These are phyloP conservation scores for Sympetrum striolatum DNA, from an alignment of 2,888 invertebrate species.

Conservation along the genomic window DNA sequence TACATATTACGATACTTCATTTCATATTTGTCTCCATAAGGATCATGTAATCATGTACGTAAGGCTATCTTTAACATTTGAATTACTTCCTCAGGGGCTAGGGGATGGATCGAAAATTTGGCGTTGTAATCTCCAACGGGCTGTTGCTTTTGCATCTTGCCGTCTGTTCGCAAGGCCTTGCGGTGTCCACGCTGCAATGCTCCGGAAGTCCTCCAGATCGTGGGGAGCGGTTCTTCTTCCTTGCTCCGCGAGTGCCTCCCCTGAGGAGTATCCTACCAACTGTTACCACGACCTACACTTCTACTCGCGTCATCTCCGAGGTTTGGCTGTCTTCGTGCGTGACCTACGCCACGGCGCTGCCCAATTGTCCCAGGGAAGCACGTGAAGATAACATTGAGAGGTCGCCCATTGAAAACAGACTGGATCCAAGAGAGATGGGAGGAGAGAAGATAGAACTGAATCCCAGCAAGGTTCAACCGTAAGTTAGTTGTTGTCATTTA, in stretches of 20 bases:
- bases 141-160: not conserved
- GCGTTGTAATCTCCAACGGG: not conserved
- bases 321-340: constrained; percentile 8
- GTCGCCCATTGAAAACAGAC: not conserved
- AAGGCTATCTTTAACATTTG: too few relatives aligned
- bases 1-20: too few relatives aligned
- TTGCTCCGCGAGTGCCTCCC: not conserved
- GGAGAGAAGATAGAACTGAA: not conserved
- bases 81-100: too few relatives aligned
- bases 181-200: not conserved
- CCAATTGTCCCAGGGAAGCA: not conserved
- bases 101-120: not conserved
- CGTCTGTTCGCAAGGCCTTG: too few relatives aligned
- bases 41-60: too few relatives aligned
- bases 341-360: not conserved
- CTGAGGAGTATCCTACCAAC: not conserved
- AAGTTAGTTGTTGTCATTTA: not conserved
- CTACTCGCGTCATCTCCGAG: constrained; percentile 5
- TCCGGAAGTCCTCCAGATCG: not conserved
- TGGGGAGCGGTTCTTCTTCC: not conserved
- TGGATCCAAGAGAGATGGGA: not conserved
- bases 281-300: not conserved
- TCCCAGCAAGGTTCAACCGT: not conserved
- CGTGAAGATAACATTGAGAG: not conserved
- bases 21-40: too few relatives aligned